Conservation (phyloP, 1,140 invertebrate species). For the Apis dorsata region DNA sequence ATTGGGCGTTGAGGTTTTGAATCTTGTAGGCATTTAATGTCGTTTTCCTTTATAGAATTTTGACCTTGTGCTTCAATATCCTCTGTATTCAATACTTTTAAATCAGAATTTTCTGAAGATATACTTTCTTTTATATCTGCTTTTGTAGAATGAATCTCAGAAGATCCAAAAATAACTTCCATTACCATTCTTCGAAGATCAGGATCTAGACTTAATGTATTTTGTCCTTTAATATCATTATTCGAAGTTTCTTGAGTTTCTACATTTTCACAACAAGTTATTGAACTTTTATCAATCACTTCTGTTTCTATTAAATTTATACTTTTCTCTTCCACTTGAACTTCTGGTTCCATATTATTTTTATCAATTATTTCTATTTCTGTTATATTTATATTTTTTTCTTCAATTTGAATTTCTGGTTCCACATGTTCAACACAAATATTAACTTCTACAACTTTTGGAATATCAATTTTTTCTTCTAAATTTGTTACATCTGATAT, state of each 20-base stretch:
- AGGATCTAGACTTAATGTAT: conserved; percentile 42
- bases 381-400: not conserved
- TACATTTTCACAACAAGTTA: not conserved
- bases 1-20: conserved; percentile 77
- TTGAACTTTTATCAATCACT: not conserved
- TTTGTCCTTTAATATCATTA: conserved; percentile 3
- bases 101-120: not conserved
- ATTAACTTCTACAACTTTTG: conserved; percentile 17
- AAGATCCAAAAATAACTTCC: conserved; percentile 71
- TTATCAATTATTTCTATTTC: not conserved
- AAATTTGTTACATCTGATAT: not conserved
- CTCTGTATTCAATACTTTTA: not conserved
- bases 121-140: not conserved
- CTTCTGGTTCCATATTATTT: conserved; percentile 8
- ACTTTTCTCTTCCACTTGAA: not conserved
- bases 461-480: not conserved
- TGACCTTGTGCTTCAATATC: not conserved
- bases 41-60: conserved; percentile 2
- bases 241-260: not conserved
- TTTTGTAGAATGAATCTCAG: conserved; percentile 24
- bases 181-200: conserved; percentile 69
- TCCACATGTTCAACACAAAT: not conserved
- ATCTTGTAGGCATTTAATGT: not conserved
- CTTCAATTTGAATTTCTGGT: not conserved
- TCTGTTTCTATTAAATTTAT: not conserved